A percentile compares a stretch with the other conserved stretches of the same genome.
These are phyloP conservation scores for Lathamus discolor DNA, from an alignment of 2,113 vertebrate genomes.

Conservation along the genomic window DNA sequence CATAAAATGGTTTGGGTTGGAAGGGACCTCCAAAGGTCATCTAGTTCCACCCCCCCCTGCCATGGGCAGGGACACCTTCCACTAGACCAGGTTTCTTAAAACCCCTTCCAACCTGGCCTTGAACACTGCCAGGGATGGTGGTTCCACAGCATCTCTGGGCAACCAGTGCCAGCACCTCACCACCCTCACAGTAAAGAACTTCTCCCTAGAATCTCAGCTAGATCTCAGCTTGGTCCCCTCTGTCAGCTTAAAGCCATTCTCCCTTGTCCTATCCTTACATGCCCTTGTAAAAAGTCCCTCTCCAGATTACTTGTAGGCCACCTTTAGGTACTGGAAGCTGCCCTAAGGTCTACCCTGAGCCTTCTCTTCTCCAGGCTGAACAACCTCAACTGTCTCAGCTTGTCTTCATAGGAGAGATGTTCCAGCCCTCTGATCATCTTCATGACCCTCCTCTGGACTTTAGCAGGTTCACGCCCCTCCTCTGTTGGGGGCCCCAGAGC, in stretches of 20 bases:
- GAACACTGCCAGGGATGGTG: neutral
- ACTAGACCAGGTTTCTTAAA: neutral
- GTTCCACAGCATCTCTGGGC: neutral
- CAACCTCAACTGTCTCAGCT: neutral
- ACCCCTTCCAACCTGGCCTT: neutral
- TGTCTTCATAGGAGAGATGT: fast-evolving
- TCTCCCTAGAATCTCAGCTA: neutral
- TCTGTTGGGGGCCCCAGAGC: neutral
- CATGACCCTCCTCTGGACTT: neutral
- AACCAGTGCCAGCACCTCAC: neutral
- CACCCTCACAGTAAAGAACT: neutral
- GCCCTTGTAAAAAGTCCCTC: neutral
- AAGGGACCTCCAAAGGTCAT: neutral
- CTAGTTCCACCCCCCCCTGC: neutral
- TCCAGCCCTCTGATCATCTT: neutral
- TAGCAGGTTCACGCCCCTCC: neutral
- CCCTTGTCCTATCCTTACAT: neutral
- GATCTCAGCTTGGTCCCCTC: neutral
- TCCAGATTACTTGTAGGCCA: neutral
- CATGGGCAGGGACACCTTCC: neutral
- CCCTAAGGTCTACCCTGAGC: neutral
- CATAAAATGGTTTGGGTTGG: neutral
- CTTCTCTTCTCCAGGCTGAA: neutral
- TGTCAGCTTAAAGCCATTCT: neutral
- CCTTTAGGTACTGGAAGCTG: neutral